Conservation (phyloP, 2,797 vertebrate genomes). For the Hylomyscus alleni region DNA sequence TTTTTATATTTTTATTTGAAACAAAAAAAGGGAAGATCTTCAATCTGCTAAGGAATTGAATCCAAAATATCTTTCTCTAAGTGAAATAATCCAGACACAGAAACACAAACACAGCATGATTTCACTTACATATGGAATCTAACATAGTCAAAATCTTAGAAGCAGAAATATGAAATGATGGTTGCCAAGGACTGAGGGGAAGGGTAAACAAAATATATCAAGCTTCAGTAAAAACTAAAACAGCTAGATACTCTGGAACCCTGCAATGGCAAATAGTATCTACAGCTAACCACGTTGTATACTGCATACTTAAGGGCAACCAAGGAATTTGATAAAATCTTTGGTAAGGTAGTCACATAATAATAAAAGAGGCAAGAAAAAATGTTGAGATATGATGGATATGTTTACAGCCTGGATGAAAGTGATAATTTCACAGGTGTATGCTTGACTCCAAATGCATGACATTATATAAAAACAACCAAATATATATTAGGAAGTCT, state of each 20-base stretch:
- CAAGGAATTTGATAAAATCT: neutral
- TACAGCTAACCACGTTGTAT: neutral
- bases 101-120: conserved; percentile 26
- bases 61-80: conserved; percentile 35
- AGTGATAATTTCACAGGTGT: neutral
- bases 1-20: conserved; percentile 45
- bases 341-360: neutral
- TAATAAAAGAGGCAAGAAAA: neutral
- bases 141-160: conserved; percentile 47
- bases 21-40: conserved; percentile 24
- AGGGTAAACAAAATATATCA: neutral
- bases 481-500: conserved; percentile 18
- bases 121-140: neutral
- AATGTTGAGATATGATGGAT: neutral
- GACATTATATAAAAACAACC: neutral
- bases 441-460: neutral
- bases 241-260: neutral
- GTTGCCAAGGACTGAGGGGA: neutral
- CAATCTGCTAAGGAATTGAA: neutral
- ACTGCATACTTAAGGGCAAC: neutral
- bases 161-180: neutral
- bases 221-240: conserved; percentile 8
- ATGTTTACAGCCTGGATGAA: neutral
- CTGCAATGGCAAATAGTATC: neutral
- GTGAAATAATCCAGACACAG: conserved; percentile 33